Base-by-base conservation (phyloP, 2,797 vertebrate species). In the Enteromius unitaeniatus region DNA sequence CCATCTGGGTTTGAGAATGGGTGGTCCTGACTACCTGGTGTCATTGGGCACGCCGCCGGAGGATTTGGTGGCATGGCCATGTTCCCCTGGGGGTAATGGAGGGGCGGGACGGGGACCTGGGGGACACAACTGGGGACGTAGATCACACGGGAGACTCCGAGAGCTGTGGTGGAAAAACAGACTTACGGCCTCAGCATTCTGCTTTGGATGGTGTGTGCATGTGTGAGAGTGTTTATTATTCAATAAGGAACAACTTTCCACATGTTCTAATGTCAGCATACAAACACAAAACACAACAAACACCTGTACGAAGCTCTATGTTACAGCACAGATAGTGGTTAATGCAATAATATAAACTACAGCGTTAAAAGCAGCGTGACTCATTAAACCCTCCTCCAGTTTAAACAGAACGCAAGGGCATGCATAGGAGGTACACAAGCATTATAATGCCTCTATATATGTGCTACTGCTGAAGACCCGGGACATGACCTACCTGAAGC, bases 91-190 rank as follows among this genome's bases (percentile, higher is more conserved):
- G n/a, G 92, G 91, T 19, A 92, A 13, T 90, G 92, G 93, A 78
- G 95, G 95, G 92, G 93, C 78, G 31, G 96, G 95, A 89, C 96
- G 97, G 91, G 96, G 93, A 91, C 94, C 92, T 62, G 96, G 92
- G 87, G 95, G 92, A 81, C 94, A 94, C 92, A 95, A 94, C 83
- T 95, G 97, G 95, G 93, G 97, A 96, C 97, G 97, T 58, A 95
- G 94, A 86, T 99, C 97, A 55, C 95, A 96, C 89, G 97, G 96
- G 93, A 96, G 93, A 88, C 94, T 97, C 95, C 97, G 95, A 83
- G 96, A 96, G 96, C 98, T 99, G 95, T 89, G 93, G 92, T 88
- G 90, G 96, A 95, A 95, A 96, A 94, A 93, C 87, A 93, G 87
- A 92, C 90, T 92, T 83, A 91, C 87, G 91, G 92, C 89, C 86